phyloP scores from a whole-genome alignment of 2,888 invertebrate species.

The Creontiades dilutus region DNA sequence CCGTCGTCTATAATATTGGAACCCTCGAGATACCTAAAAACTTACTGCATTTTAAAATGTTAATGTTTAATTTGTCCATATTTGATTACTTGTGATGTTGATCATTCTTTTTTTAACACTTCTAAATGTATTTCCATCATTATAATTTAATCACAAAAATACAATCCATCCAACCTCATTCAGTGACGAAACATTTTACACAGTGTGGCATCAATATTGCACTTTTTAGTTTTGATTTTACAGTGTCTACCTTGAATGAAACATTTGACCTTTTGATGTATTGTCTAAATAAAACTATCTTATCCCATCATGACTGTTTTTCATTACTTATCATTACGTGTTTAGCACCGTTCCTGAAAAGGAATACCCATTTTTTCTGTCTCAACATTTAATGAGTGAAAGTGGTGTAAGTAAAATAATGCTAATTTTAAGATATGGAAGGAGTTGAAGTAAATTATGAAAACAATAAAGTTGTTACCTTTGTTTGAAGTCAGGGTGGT shows the following conservation, averaged over 20 bases:
- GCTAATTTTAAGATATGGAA: too few species aligned
- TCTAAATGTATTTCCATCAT: neutral
- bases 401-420: too few species aligned
- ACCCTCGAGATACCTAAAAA: neutral
- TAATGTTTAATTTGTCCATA: too few species aligned
- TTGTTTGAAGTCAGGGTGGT: too few species aligned
- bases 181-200: neutral
- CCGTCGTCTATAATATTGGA: neutral
- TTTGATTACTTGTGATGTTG: neutral
- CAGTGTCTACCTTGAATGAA: neutral
- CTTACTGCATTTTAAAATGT: too few species aligned
- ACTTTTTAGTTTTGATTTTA: neutral
- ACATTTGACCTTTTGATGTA: conserved; percentile 31
- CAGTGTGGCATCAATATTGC: neutral
- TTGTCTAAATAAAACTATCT: conserved; percentile 31
- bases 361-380: too few species aligned
- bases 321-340: too few species aligned
- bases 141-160: neutral
- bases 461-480: too few species aligned
- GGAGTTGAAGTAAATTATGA: too few species aligned
- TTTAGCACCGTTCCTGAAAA: too few species aligned
- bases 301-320: neutral
- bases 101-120: neutral
- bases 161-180: neutral
- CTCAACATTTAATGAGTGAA: too few species aligned